Evolutionary conservation across 2,888 invertebrate genomes (phyloP).

Genomic region (Emmelina monodactyla): DNA sequence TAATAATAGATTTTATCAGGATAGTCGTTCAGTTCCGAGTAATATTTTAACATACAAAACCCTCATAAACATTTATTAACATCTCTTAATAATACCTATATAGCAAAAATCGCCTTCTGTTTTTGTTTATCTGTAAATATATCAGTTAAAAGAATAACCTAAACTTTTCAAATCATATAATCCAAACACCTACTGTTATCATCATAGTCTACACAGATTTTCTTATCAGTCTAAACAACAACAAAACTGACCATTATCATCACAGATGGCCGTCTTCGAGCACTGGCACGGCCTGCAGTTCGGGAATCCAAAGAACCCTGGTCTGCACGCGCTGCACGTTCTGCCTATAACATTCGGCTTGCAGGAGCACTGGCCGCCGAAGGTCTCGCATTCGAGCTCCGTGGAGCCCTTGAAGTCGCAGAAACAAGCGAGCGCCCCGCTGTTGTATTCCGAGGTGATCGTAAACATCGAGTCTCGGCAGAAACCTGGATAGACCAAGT

Average conservation of each 20-base stretch:
- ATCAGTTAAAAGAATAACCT: no score
- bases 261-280: conserved; percentile 83
- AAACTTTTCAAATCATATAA: no score
- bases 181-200: no score
- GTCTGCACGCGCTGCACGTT: conserved; percentile 82
- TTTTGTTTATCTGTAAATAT: no score
- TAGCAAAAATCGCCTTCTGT: no score
- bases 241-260: conserved; percentile 60
- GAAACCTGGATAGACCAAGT: conserved; percentile 73
- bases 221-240: neutral
- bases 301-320: conserved; percentile 96
- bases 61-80: no score
- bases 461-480: conserved; percentile 93
- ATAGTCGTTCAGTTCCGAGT: no score
- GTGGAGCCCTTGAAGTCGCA: conserved; percentile 90
- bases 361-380: conserved; percentile 97
- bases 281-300: conserved; percentile 90
- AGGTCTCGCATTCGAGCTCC: conserved; percentile 85
- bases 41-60: no score
- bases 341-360: conserved; percentile 93
- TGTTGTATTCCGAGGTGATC: conserved; percentile 93
- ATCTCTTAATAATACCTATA: no score
- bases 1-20: no score
- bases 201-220: no score
- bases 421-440: conserved; percentile 87